Base-by-base conservation (phyloP, 2,888 invertebrate genomes). In the Cephus pygmeus region DNA sequence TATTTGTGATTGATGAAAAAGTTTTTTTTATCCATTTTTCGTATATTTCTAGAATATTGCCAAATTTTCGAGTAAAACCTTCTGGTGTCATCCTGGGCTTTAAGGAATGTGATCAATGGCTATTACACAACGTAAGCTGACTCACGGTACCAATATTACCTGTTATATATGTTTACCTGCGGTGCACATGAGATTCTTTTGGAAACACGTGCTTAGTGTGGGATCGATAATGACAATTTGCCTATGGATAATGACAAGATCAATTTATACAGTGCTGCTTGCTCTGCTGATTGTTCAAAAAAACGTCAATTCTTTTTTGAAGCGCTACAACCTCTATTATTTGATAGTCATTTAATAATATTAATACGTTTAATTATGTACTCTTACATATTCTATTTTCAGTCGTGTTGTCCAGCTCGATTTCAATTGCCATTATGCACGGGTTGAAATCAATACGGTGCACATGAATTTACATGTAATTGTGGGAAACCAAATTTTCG, bases 301-400 rank as follows among this genome's bases (percentile, higher is more conserved):
- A 56, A 56, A 23, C 6, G 9, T 56, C 6, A 56, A 56, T 0
- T 15, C 56, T 23, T 56, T 15, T 15, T 56, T 56, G 23, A 56
- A 56, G 9, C 9, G 9, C 9, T 56, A 6, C 23, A 56, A 56
- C 23, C 23, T 56, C 9, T 56, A 56, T 56, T 56, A 23, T 23
- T 56, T 23, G 56, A 23, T 56, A 15, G 56, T 56, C 9, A 56
- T 56, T 56, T 9, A 56, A 15, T 56, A 56, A 23, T 6, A 23
- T 23, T 23, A 56, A 9, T 56, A 23, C 9, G 56, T 9, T 56
- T 56, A 31, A 71, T 30, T 34, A 31, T 76, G 33, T 73, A 78
- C 76, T 75, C 88, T 88, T 85, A 88, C 88, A 73, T 78, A 86
- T 85, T 83, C 83, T 85, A 78, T 87, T 86, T 75, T 87, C 88